These are phyloP conservation scores for Coelogynopora nodosa DNA, from an alignment of 2,888 invertebrate genomes.

Conservation along the genomic window DNA sequence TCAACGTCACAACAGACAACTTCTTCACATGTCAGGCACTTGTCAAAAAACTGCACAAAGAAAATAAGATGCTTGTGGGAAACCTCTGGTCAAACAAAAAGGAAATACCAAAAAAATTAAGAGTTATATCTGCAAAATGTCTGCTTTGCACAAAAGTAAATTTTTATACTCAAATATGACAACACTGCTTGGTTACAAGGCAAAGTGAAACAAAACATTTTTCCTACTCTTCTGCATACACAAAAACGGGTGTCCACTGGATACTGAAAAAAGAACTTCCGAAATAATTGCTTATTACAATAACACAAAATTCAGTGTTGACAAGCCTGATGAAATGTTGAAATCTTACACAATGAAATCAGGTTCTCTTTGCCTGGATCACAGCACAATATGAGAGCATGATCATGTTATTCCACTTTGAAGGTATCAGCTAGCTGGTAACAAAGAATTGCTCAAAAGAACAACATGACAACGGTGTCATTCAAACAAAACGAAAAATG, in stretches of 20 bases:
- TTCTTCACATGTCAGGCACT: slow-evolving; percentile 30
- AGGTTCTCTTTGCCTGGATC: slow-evolving; percentile 23
- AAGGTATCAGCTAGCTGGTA: too few species aligned
- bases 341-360: slow-evolving; percentile 4
- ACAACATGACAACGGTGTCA: too few species aligned
- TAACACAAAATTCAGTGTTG: slow-evolving; percentile 1
- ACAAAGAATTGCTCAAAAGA: too few species aligned
- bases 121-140: not conserved
- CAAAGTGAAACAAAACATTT: slow-evolving; percentile 26
- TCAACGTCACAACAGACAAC: not conserved
- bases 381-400: too few species aligned
- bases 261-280: slow-evolving; percentile 25
- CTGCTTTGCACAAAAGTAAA: slow-evolving; percentile 37
- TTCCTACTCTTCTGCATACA: slow-evolving; percentile 23
- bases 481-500: too few species aligned
- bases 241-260: not conserved
- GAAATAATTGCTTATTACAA: slow-evolving; percentile 32
- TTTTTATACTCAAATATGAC: slow-evolving; percentile 20
- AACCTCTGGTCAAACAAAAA: slow-evolving; percentile 21
- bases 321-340: slow-evolving; percentile 32
- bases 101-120: slow-evolving; percentile 27
- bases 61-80: slow-evolving; percentile 26
- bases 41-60: slow-evolving; percentile 11
- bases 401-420: too few species aligned
- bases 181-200: slow-evolving; percentile 16